Evolutionary conservation across 2,113 vertebrate species (phyloP).

Genomic region (Nannobrachium achirus): DNA sequence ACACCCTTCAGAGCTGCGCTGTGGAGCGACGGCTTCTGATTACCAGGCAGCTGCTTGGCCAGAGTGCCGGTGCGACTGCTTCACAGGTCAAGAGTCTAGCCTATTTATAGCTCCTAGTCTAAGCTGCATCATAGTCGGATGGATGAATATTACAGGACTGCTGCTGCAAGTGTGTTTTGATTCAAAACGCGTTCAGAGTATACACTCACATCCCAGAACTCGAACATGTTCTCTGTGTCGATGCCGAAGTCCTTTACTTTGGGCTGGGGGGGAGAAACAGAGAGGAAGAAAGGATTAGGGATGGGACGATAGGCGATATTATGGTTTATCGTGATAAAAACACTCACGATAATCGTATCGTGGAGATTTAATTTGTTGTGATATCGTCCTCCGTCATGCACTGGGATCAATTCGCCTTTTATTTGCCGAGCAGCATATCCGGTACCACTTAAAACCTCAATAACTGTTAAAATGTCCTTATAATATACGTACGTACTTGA

Average conservation of each 20-base stretch:
- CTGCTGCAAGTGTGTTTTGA: conserved; percentile 13
- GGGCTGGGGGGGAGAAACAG: conserved; percentile 75
- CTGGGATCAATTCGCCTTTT: too few relatives aligned
- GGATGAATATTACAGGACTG: not conserved
- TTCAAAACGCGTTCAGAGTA: conserved; percentile 21
- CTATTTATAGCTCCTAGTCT: conserved; percentile 75
- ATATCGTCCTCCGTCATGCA: too few relatives aligned
- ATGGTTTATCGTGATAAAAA: too few relatives aligned
- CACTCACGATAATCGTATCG: too few relatives aligned
- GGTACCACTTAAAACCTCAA: too few relatives aligned
- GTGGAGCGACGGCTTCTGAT: conserved; percentile 70
- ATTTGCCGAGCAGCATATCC: too few relatives aligned
- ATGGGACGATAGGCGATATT: not conserved
- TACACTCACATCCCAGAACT: conserved; percentile 98
- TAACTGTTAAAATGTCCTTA: too few relatives aligned
- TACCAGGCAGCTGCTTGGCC: conserved; percentile 77
- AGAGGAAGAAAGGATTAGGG: not conserved
- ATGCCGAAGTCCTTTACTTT: conserved; percentile 99
- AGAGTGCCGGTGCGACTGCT: conserved; percentile 62
- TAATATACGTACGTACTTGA: too few relatives aligned
- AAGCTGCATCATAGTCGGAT: conserved; percentile 12
- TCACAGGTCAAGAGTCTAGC: conserved; percentile 73
- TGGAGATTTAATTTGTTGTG: too few relatives aligned
- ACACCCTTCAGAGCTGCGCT: conserved; percentile 38
- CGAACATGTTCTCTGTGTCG: conserved; percentile 97